Evolutionary conservation across 2,797 vertebrate species (phyloP).

Genomic region (Helostoma temminkii): DNA sequence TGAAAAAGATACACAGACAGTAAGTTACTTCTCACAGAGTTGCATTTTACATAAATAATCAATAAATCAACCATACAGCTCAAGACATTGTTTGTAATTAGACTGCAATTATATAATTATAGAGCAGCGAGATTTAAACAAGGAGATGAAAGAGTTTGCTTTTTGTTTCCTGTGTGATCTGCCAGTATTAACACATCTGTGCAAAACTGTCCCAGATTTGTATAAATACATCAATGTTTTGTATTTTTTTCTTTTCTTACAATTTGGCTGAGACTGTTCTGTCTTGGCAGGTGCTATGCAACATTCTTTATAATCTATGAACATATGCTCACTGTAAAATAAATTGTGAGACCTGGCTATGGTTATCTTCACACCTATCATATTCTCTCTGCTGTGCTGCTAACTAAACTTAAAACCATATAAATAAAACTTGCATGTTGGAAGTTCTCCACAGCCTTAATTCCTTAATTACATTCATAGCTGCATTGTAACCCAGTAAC

Average conservation of each 20-base stretch:
- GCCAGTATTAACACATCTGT: conserved; percentile 14
- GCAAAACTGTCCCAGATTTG: conserved; percentile 21
- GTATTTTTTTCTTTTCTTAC: conserved; percentile 9
- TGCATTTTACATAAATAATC: conserved; percentile 45
- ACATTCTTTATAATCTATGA: neutral
- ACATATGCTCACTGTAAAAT: neutral
- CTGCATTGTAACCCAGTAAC: conserved; percentile 2
- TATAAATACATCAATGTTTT: conserved; percentile 9
- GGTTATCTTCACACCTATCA: conserved; percentile 8
- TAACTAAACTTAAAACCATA: conserved; percentile 31
- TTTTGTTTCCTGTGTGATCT: conserved; percentile 9
- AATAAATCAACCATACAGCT: conserved; percentile 19
- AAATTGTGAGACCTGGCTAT: neutral
- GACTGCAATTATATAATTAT: conserved; percentile 8
- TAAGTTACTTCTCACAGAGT: conserved; percentile 17
- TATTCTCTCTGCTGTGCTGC: conserved; percentile 22
- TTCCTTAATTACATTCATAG: conserved; percentile 7
- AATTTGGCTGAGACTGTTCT: conserved; percentile 9
- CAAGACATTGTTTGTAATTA: neutral
- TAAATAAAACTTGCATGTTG: conserved; percentile 66
- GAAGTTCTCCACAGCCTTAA: conserved; percentile 29
- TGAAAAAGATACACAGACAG: conserved; percentile 15
- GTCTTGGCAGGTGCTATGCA: conserved; percentile 18
- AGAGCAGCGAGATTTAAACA: conserved; percentile 1
- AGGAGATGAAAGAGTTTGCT: neutral